Evolutionary conservation across 2,113 vertebrate genomes (phyloP).

Genomic region (Oncorhynchus mykiss): DNA sequence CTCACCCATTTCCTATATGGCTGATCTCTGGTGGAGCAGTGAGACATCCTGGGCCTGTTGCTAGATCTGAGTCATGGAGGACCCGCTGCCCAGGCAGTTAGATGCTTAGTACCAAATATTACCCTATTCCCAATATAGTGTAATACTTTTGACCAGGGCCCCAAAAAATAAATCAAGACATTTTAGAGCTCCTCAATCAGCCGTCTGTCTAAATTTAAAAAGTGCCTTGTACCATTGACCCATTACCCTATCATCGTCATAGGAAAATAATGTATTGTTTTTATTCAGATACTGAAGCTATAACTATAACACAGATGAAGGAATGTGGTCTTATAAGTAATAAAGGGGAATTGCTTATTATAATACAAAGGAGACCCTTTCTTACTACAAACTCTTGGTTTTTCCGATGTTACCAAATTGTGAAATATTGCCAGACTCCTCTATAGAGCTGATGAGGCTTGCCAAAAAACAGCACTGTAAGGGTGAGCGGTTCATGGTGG

Average conservation of each 20-base stretch:
- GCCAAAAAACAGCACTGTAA: neutral
- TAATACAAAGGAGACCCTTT: no score
- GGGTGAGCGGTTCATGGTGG: no score
- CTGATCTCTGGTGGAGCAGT: slow-evolving; percentile 18
- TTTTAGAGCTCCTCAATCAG: neutral
- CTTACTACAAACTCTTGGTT: no score
- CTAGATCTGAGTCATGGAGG: slow-evolving; percentile 4
- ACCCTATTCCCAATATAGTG: no score
- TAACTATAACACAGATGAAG: neutral
- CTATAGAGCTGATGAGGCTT: neutral
- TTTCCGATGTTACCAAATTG: no score
- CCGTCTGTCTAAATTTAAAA: neutral
- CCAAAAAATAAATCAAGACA: neutral
- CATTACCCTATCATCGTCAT: neutral
- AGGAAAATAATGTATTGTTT: neutral
- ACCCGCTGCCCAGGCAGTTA: neutral
- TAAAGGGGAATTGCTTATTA: no score
- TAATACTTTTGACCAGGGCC: no score
- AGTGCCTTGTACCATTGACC: slow-evolving; percentile 14
- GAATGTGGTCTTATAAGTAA: neutral
- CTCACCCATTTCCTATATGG: slow-evolving; percentile 19
- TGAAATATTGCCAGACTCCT: neutral
- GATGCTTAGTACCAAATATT: no score
- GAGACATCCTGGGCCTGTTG: neutral
- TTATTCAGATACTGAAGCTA: neutral